Evolutionary conservation across 2,113 vertebrate species (phyloP).

Genomic region (Actenoides hombroni): DNA sequence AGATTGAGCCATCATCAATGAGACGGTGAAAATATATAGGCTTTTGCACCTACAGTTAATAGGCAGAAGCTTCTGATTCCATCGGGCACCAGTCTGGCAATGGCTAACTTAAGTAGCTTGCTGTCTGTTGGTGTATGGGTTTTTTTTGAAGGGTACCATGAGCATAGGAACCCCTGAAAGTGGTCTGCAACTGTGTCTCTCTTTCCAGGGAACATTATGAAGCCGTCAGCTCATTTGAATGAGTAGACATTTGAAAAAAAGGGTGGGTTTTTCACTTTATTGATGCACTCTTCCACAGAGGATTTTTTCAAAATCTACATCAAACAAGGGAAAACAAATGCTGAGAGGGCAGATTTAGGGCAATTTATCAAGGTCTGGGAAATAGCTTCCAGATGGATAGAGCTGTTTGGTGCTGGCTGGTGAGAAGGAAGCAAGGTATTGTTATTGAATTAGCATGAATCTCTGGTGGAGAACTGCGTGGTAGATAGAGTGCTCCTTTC

Average conservation of each 20-base stretch:
- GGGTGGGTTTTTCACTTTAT: conserved; percentile 29
- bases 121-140: background rate
- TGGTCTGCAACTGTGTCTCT: background rate
- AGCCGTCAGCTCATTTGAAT: background rate
- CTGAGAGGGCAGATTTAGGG: conserved; percentile 66
- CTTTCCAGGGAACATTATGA: background rate
- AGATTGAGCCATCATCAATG: background rate
- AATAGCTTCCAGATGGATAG: conserved; percentile 70
- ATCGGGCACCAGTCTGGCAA: background rate
- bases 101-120: background rate
- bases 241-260: background rate
- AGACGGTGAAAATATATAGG: rapidly evolving
- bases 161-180: background rate
- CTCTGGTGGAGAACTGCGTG: conserved; percentile 47
- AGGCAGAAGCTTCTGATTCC: background rate
- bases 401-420: conserved; percentile 63
- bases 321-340: conserved; percentile 77
- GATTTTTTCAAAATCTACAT: conserved; percentile 68
- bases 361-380: conserved; percentile 70
- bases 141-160: background rate
- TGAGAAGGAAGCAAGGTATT: conserved; percentile 68
- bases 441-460: conserved; percentile 69
- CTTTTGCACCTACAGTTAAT: background rate
- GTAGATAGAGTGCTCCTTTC: conserved; percentile 63
- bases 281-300: conserved; percentile 53